Evolutionary conservation across 2,113 vertebrate genomes (phyloP).

Genomic region (Uria lomvia): DNA sequence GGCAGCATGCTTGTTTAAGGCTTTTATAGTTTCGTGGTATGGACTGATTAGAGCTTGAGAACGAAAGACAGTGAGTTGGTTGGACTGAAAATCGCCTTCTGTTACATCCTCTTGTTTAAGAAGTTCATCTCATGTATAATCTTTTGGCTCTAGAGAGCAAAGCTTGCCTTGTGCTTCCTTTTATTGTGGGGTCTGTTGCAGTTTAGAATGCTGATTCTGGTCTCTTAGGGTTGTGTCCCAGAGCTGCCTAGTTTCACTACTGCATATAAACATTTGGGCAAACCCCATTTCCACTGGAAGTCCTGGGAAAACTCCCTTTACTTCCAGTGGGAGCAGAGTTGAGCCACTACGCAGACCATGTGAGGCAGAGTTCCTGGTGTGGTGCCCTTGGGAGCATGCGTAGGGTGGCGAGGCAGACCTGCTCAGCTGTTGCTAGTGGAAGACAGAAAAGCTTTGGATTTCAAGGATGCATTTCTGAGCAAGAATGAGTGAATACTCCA

Average conservation of each 20-base stretch:
- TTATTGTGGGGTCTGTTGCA: not conserved
- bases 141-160: not conserved
- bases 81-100: not conserved
- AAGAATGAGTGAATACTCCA: not conserved
- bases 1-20: not conserved
- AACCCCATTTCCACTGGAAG: not conserved
- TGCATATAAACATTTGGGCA: not conserved
- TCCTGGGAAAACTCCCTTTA: not conserved
- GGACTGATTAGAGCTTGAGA: not conserved
- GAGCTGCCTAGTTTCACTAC: not conserved
- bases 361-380: not conserved
- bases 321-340: not conserved
- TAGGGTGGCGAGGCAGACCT: not conserved
- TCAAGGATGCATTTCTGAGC: not conserved
- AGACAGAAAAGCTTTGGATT: not conserved
- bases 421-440: not conserved
- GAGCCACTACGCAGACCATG: not conserved
- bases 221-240: not conserved
- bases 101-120: not conserved
- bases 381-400: not conserved
- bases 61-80: not conserved
- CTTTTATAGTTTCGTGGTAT: not conserved
- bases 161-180: not conserved
- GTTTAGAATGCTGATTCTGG: not conserved
- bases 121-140: not conserved